These are phyloP conservation scores for Griposia aprilina DNA, from an alignment of 2,888 invertebrate genomes.

Conservation along the genomic window DNA sequence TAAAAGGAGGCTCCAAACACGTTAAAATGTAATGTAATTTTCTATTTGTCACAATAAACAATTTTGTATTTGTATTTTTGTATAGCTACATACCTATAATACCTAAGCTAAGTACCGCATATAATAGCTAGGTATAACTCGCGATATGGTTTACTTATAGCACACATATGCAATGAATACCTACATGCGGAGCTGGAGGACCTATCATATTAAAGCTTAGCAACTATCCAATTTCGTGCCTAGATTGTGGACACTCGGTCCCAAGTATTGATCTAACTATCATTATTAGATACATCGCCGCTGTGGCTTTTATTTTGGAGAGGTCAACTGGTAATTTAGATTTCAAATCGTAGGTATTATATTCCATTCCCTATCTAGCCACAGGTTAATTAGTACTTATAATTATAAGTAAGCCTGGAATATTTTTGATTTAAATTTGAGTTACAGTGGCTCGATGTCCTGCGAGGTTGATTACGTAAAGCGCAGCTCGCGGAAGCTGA, in stretches of 20 bases:
- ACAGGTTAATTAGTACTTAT: not conserved
- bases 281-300: no score
- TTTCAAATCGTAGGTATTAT: not conserved
- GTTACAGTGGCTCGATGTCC: not conserved
- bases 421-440: constrained; percentile 10
- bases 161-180: not conserved
- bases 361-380: not conserved
- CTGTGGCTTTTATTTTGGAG: not conserved
- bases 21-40: no score
- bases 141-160: not conserved
- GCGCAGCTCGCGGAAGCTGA: constrained; percentile 54
- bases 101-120: not conserved
- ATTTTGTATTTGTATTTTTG: no score
- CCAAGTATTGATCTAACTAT: constrained; percentile 32
- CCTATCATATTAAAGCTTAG: not conserved
- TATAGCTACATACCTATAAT: not conserved
- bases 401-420: not conserved
- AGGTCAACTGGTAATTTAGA: not conserved
- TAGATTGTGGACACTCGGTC: not conserved
- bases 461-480: constrained; percentile 67
- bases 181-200: not conserved
- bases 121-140: not conserved
- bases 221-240: not conserved
- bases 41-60: no score
- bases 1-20: no score